A percentile compares a stretch with the other conserved stretches of the same genome.
Evolutionary conservation across 2,113 vertebrate genomes (phyloP).

Genomic region (Irena cyanogastra): DNA sequence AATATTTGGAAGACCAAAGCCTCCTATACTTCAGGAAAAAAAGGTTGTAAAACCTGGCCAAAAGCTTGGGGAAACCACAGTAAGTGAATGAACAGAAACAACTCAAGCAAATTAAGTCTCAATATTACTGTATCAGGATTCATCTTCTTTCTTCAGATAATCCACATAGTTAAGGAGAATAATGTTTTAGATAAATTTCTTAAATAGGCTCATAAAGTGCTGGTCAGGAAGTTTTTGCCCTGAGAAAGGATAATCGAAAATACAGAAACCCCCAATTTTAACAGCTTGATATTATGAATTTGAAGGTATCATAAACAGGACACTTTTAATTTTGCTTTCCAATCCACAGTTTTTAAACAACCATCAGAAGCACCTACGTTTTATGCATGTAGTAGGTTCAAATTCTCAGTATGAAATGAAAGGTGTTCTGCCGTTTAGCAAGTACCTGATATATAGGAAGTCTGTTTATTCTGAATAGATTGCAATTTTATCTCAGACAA

Average conservation of each 20-base stretch:
- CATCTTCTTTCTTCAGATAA: not conserved
- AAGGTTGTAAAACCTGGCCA: not conserved
- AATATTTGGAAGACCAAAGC: not conserved
- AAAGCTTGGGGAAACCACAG: not conserved
- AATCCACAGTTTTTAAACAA: not conserved
- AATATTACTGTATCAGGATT: not conserved
- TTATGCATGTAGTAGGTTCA: not conserved
- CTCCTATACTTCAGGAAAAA: not conserved
- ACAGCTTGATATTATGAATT: not conserved
- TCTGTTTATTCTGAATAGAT: conserved; percentile 71
- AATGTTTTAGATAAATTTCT: not conserved
- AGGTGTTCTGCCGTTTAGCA: not conserved
- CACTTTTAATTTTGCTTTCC: not conserved
- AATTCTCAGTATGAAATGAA: not conserved
- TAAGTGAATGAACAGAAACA: not conserved
- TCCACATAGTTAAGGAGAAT: fast-evolving
- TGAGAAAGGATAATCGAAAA: not conserved
- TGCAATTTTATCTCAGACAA: conserved; percentile 84
- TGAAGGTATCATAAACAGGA: not conserved
- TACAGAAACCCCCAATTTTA: not conserved
- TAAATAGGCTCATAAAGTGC: not conserved
- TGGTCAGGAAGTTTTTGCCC: not conserved
- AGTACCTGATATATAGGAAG: conserved; percentile 73
- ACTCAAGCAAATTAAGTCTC: not conserved
- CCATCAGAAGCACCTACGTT: not conserved